Evolutionary conservation across 2,113 vertebrate species (phyloP).

Genomic region (Chloroceryle aenea): DNA sequence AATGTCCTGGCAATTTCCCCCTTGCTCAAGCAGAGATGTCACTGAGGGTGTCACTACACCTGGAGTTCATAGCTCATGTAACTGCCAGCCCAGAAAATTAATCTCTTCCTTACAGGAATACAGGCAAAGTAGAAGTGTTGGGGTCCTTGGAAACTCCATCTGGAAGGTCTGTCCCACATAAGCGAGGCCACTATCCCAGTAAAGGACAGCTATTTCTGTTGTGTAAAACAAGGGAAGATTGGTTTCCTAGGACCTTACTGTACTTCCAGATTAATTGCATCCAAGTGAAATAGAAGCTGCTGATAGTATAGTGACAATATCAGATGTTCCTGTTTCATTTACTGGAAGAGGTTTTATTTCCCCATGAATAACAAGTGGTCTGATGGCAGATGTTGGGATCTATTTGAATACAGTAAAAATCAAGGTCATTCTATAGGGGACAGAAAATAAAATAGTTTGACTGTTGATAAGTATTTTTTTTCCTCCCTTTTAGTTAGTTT

Average conservation of each 20-base stretch:
- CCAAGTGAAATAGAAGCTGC: neutral
- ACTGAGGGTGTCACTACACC: neutral
- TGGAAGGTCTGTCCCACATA: neutral
- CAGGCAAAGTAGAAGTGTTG: neutral
- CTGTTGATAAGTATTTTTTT: neutral
- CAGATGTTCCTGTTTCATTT: neutral
- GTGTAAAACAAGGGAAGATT: neutral
- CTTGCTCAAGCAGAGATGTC: neutral
- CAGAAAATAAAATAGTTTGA: neutral
- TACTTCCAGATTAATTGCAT: slow-evolving; percentile 21
- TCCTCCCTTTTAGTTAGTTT: neutral
- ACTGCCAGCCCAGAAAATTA: neutral
- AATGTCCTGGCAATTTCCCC: neutral
- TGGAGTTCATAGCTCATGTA: neutral
- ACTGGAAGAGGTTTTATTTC: neutral
- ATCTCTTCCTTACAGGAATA: neutral
- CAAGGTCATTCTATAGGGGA: neutral
- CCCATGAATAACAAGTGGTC: neutral
- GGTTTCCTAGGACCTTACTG: neutral
- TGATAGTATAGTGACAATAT: neutral
- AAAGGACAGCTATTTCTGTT: slow-evolving; percentile 10
- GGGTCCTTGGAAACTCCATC: neutral
- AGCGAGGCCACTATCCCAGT: neutral
- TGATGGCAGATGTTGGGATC: neutral
- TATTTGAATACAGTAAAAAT: neutral